Conservation (phyloP, 2,113 vertebrate species). For the Anoura caudifer region DNA sequence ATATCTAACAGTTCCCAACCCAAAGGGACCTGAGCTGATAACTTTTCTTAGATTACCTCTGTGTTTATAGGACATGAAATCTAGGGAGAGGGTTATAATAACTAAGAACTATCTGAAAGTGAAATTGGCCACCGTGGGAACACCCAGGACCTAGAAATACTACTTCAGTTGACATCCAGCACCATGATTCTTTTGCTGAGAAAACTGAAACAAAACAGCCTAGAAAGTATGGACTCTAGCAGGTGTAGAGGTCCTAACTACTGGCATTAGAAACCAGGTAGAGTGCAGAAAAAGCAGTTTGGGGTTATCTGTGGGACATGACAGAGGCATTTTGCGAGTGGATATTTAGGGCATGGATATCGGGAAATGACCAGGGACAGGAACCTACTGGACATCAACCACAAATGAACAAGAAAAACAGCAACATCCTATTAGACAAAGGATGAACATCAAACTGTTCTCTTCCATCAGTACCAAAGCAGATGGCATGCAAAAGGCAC, state of each 20-base stretch:
- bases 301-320: not conserved
- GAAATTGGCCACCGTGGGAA: not conserved
- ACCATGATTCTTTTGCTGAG: not conserved
- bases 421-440: not conserved
- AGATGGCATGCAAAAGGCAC: not conserved
- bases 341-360: not conserved
- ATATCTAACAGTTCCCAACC: not conserved
- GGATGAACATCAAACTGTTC: not conserved
- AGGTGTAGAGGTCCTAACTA: not conserved
- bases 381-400: not conserved
- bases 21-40: not conserved
- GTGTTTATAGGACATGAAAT: not conserved
- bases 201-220: not conserved
- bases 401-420: not conserved
- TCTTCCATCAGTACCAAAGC: not conserved
- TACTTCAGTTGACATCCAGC: not conserved
- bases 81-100: not conserved
- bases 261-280: not conserved
- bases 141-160: not conserved
- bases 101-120: not conserved
- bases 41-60: not conserved
- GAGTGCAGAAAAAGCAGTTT: not conserved
- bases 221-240: not conserved
- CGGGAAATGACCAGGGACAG: not conserved
- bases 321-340: not conserved